Evolutionary conservation across 2,113 vertebrate genomes (phyloP), one percentile per base, ranked within the genome.

Genomic region (Chunga burmeisteri): DNA sequence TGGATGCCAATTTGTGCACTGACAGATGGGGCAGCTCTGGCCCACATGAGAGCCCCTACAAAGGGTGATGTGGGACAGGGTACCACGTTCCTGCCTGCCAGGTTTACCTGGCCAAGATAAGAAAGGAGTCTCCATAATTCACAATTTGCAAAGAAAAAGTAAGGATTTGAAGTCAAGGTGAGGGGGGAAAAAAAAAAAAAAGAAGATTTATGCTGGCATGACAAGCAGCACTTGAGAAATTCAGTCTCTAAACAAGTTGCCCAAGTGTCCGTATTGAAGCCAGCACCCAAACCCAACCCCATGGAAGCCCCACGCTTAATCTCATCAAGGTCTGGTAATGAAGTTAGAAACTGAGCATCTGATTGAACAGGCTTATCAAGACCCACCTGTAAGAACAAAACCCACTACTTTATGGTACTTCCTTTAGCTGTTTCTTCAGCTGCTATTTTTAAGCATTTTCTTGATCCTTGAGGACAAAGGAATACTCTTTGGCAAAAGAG

Each of bases 241-340:
- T 30, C 38, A 11, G 44, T 36, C 27, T 46, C 53, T 67, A 68
- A 18, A 21, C 3, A 5, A 3, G 49, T 7, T 26, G 8, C 40
- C 55, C n/a, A 65, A 3, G n/a, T 6, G 15, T 34, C 77, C 23
- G 2, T 29, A 7, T 2, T 2, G 5, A 26, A 67, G 13, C 19
- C 15, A n/a, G 8, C 34, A 29, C 25, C 59, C 46, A 49, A 42
- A 7, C 2, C 42, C 42, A 29, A 5, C 1, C 23, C 49, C 11
- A 0, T 4, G 56, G 38, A 10, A 78, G 26, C 32, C 46, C 34
- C 4, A 0, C 29, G 34, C 26, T 40, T 34, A 29, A 14, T 21
- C 32, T 42, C 55, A 2, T 13, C 9, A 1, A 26, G 16, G 26
- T 10, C 38, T 12, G 18, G 5, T 0, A 1, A 25, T 25, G 4